Percentiles rank a stretch among this genome's conserved stretches.
Evolutionary conservation across 2,888 invertebrate species (phyloP).

Genomic region (Formica aserva): DNA sequence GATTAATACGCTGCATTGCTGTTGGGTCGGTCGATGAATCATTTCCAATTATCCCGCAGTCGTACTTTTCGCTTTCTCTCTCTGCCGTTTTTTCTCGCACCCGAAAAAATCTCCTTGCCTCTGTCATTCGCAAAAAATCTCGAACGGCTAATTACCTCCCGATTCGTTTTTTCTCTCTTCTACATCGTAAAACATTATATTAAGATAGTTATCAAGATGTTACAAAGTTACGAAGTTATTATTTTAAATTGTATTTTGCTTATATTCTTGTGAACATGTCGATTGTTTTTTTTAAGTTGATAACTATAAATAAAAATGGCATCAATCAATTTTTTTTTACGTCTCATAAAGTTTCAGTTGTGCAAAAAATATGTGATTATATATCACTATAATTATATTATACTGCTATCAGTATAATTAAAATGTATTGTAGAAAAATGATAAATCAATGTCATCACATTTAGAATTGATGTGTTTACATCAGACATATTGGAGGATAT

Average conservation of each 20-base stretch:
- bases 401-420: background rate
- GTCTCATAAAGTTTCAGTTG: background rate
- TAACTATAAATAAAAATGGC: background rate
- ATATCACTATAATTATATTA: background rate
- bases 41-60: constrained; percentile 45
- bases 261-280: background rate
- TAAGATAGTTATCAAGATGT: background rate
- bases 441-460: background rate
- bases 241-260: background rate
- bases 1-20: constrained; percentile 42
- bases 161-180: background rate
- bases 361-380: background rate
- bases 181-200: constrained; percentile 6
- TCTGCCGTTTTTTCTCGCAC: background rate
- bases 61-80: constrained; percentile 14
- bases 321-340: background rate
- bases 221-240: background rate
- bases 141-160: background rate
- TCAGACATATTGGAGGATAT: background rate
- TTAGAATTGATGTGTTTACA: background rate
- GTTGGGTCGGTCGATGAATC: constrained; percentile 40
- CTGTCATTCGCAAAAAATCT: constrained; percentile 13
- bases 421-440: background rate
- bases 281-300: background rate
- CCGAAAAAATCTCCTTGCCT: constrained; percentile 8